Conservation (phyloP, 1,140 invertebrate genomes). For the Homalodisca vitripennis region DNA sequence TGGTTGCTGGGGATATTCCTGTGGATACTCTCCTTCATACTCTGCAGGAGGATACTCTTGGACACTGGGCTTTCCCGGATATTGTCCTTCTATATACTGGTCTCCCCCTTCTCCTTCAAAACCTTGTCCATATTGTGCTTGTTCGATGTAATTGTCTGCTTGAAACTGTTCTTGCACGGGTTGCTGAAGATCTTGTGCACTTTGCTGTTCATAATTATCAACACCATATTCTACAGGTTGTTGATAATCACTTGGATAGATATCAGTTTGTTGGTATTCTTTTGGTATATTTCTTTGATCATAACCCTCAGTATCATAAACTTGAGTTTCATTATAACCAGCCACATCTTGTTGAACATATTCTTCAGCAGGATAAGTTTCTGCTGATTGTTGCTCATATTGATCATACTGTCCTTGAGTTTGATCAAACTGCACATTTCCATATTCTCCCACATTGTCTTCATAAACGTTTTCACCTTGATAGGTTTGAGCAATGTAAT, state of each 20-base stretch:
- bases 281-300: not conserved
- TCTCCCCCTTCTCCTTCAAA: too few relatives aligned
- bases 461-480: too few relatives aligned
- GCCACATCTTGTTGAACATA: not conserved
- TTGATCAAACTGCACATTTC: not conserved
- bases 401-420: not conserved
- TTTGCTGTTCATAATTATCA: not conserved
- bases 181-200: not conserved
- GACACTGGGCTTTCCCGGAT: not conserved
- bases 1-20: too few relatives aligned
- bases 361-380: too few relatives aligned
- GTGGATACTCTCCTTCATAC: conserved; percentile 3
- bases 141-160: not conserved
- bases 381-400: not conserved
- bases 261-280: not conserved
- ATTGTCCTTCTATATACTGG: too few relatives aligned
- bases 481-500: too few relatives aligned
- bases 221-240: not conserved
- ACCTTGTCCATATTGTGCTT: too few relatives aligned
- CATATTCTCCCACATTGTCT: not conserved
- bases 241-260: not conserved
- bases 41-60: not conserved
- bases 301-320: not conserved
- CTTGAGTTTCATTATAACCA: not conserved
- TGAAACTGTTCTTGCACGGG: not conserved